Conservation (phyloP, 2,888 invertebrate species). For the Leptopilina drosophilae region DNA sequence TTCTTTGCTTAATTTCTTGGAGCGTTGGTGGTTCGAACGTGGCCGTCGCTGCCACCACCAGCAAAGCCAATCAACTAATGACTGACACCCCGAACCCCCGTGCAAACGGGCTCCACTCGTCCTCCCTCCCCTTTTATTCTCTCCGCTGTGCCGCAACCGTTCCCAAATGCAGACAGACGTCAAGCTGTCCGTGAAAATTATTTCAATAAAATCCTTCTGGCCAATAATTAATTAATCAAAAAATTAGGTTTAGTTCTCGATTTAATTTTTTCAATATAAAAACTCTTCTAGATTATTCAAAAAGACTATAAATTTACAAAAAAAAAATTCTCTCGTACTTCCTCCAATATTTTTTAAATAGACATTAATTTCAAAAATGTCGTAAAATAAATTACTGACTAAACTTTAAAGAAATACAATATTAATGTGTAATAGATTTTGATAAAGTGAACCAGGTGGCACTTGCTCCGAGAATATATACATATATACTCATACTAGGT, state of each 20-base stretch:
- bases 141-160: constrained; percentile 39
- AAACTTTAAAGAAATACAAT: neutral
- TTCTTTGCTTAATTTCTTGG: constrained; percentile 50
- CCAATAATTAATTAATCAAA: constrained; percentile 48
- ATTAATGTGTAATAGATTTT: neutral
- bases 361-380: neutral
- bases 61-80: constrained; percentile 66
- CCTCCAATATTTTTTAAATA: neutral
- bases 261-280: neutral
- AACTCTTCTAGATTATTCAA: neutral
- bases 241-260: constrained; percentile 49
- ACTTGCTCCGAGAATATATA: neutral
- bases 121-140: constrained; percentile 40
- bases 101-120: constrained; percentile 30
- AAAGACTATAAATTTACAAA: too few relatives aligned
- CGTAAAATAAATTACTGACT: constrained; percentile 6
- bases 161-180: constrained; percentile 47
- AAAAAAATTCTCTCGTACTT: too few relatives aligned
- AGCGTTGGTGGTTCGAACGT: constrained; percentile 51
- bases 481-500: constrained; percentile 17
- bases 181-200: constrained; percentile 61
- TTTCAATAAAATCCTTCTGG: constrained; percentile 50
- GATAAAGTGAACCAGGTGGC: constrained; percentile 29
- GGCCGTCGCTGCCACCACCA: constrained; percentile 41
- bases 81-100: constrained; percentile 60